Base-by-base conservation (phyloP, 2,113 vertebrate species). In the Ivindomyrus marchei region DNA sequence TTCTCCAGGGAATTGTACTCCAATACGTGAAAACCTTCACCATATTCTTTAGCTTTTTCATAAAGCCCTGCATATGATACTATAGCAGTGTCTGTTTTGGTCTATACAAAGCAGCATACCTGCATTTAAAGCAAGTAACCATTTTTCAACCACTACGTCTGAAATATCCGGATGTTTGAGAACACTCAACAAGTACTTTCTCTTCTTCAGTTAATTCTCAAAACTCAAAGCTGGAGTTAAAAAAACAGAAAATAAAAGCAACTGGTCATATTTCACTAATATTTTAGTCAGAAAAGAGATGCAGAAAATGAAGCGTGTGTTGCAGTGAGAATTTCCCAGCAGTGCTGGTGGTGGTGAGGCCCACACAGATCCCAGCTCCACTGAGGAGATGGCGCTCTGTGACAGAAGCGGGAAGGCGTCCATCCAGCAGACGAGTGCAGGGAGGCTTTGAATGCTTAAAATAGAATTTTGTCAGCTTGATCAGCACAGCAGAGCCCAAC, bases 381-480 rank as follows among this genome's bases (percentile, higher is more conserved):
- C 36, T n/a, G 62, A 52, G 88, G 45, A 50, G 88, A n/a, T 45
- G 45, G 70, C 1, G 36, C 47, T 83, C 31, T 84, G 17, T 50
- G 70, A 89, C 70, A 83, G 46, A 84, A 89, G 31, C 49, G 19
- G 47, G 45, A 89, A 89, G 47, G 19, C 19, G n/a, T 83, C 45
- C 66, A 49, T 77, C 74, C 47, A 50, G 74, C 39, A 52, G 70
- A 83, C 47, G 7, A 53, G 13, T 6, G 7, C 50, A 89, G 49
- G 47, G 9, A 83, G 45, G 46, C 88, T 52, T 53, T 42, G 31
- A 39, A 19, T 56, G 88, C 31, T 83, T 47, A 53, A 89, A 89
- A 83, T 24, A 89, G 36, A n/a, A 31, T 52, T 83, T 80, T 89
- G 88, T 89, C 50, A 52, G 70, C 31, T 83, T 83, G 74, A 83